These are phyloP conservation scores for Platysternon megacephalum DNA, from an alignment of 2,113 vertebrate genomes.

Conservation along the genomic window DNA sequence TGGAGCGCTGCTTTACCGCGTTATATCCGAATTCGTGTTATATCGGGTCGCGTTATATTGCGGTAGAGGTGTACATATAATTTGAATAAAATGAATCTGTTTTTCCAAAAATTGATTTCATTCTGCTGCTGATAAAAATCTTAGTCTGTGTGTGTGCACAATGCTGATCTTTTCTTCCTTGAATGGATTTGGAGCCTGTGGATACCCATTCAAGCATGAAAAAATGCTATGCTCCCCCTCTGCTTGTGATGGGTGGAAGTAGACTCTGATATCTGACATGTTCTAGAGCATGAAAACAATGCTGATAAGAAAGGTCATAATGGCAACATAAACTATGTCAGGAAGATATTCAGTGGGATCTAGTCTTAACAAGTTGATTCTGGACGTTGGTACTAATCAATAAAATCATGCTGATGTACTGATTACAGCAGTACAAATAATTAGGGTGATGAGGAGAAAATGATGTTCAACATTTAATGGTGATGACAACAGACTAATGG, in stretches of 20 bases:
- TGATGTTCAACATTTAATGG: neutral
- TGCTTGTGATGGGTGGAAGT: neutral
- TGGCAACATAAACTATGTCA: neutral
- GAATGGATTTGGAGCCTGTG: neutral
- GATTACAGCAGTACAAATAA: constrained; percentile 14
- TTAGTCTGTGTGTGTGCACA: neutral
- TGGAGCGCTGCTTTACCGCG: no score
- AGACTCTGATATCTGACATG: neutral
- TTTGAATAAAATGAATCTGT: neutral
- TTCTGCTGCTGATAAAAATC: neutral
- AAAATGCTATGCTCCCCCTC: neutral
- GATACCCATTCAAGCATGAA: neutral
- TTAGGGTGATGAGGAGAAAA: neutral
- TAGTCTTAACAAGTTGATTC: neutral
- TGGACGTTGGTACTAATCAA: neutral
- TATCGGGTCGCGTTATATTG: no score
- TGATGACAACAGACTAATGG: neutral
- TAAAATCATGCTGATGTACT: neutral
- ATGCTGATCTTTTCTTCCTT: neutral
- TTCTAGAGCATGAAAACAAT: constrained; percentile 18
- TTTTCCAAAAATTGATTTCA: neutral
- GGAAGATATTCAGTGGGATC: neutral
- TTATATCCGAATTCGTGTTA: no score
- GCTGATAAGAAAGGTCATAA: neutral
- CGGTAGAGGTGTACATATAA: no score